These are phyloP conservation scores for Caenorhabditis angaria DNA, from an alignment of 2,888 invertebrate species.

Conservation along the genomic window DNA sequence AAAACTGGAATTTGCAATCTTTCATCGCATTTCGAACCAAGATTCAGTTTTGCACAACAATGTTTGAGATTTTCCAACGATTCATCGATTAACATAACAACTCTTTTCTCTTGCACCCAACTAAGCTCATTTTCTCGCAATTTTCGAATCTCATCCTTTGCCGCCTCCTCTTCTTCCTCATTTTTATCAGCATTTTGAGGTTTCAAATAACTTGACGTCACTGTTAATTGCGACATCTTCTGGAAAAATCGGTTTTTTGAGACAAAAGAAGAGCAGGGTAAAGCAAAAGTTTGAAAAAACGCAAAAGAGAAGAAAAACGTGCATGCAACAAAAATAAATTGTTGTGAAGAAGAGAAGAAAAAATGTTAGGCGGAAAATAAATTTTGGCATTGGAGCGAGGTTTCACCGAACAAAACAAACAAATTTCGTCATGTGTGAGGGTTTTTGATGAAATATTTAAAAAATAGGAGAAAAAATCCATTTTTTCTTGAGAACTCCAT, in stretches of 20 bases:
- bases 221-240: background rate
- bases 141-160: background rate
- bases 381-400: background rate
- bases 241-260: background rate
- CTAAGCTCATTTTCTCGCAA: constrained; percentile 11
- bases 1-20: constrained; percentile 21
- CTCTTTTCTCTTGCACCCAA: constrained; percentile 20
- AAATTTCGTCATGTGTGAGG: too few species aligned
- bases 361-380: constrained; percentile 4
- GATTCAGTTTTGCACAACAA: constrained; percentile 53
- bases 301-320: background rate
- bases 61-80: constrained; percentile 39
- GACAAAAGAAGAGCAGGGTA: background rate
- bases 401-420: too few species aligned
- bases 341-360: too few species aligned
- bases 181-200: background rate
- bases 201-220: background rate
- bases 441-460: too few species aligned
- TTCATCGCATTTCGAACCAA: constrained; percentile 54
- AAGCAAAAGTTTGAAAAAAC: too few species aligned
- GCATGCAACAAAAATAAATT: background rate
- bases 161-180: background rate
- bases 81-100: constrained; percentile 10
- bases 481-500: too few species aligned
- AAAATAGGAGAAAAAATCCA: too few species aligned